Evolutionary conservation across 2,113 vertebrate species (phyloP).

Genomic region (Otocyon megalotis): DNA sequence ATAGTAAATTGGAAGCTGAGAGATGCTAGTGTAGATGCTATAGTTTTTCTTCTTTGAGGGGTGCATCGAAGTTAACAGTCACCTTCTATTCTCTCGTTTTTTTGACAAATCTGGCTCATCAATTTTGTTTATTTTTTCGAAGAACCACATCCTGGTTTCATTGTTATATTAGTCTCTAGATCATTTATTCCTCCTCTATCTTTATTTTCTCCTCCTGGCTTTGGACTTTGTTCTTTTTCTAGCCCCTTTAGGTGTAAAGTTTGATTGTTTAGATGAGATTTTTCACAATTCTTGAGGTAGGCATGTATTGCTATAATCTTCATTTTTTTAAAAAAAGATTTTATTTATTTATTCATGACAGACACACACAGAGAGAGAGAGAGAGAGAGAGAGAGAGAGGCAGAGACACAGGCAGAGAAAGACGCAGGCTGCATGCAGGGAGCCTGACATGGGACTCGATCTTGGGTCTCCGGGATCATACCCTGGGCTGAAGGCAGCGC

Average conservation of each 20-base stretch:
- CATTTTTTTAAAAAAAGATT: background rate
- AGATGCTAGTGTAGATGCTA: background rate
- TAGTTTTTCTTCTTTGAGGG: slow-evolving; percentile 29
- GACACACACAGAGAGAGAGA: no score
- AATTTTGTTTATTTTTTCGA: background rate
- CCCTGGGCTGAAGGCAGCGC: no score
- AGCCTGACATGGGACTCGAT: no score
- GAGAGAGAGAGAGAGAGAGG: no score
- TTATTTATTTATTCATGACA: no score
- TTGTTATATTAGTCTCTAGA: background rate
- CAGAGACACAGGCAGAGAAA: no score
- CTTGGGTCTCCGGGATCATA: no score
- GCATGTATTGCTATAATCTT: background rate
- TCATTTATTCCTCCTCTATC: background rate
- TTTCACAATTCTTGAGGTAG: background rate
- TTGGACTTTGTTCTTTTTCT: background rate
- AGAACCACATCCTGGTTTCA: background rate
- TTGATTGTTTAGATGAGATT: background rate
- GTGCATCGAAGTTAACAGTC: background rate
- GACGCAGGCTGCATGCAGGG: no score
- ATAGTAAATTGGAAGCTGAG: slow-evolving; percentile 11
- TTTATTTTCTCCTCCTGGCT: background rate
- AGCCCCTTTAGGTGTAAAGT: background rate
- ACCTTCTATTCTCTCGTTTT: background rate
- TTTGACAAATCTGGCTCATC: background rate